Evolutionary conservation across 2,888 invertebrate genomes (phyloP), one percentile per base, ranked within the genome.

Genomic region (Sesia apiformis): DNA sequence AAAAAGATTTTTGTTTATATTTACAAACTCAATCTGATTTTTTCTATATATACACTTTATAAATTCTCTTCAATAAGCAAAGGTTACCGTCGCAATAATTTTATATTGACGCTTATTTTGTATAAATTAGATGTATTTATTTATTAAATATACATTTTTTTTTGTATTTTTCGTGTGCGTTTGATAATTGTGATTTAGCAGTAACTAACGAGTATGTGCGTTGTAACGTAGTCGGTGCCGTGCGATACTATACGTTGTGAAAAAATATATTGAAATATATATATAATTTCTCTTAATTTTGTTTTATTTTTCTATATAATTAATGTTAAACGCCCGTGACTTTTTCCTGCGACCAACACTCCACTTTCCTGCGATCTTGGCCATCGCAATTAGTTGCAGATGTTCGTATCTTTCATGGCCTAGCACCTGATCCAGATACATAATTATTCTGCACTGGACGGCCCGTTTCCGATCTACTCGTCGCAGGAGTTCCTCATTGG

Each of bases 231-330:
- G 71, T 56, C 57, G 78, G 62, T 64, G 72, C 72, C 70, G 73
- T 75, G 71, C 71, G 72, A 63, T 73, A 66, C 70, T 71, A 67
- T 57, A 75, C 70, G 81, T 80, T 79, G 78, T 79, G 76, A 80
- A 80, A 73, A 73, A 78, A 81, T 81, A 83, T 84, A 81, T 78
- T 76, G 78, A 84, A 83, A 84, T 83, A 85, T 79, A 81, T 85
- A 81, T 85, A 86, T 85, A 83, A 86, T 85, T 86, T 86, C 83
- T 83, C 85, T 77, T 85, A 85, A 38, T 53, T 43, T 8, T 53
- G 56, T 70, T 72, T 80, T 76, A 74, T 71, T 76, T 68, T 0
- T 46, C 23, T 38, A 6, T 50, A 38, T 4, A 38, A 42, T 6
- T 42, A 42, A 5, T 42, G 5, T 42, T 42, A 42, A 42, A 42